Conservation (phyloP, 2,797 vertebrate species). For the Gallinago nigripennis region DNA sequence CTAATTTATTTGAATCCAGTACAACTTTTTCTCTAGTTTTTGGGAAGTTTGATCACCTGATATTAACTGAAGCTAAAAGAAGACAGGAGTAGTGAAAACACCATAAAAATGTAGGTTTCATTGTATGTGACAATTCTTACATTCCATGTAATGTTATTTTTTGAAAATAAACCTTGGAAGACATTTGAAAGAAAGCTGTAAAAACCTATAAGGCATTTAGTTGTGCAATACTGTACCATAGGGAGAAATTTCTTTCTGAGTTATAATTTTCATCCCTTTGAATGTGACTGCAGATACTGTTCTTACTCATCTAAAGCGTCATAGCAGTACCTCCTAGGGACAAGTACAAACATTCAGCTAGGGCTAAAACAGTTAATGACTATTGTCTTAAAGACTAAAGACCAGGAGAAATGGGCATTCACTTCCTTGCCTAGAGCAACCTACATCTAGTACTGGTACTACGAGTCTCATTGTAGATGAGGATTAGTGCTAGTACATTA, state of each 20-base stretch:
- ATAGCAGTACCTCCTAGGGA: slow-evolving; percentile 42
- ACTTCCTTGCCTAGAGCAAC: not conserved
- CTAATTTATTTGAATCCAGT: not conserved
- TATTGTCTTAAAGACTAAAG: slow-evolving; percentile 9
- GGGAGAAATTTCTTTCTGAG: slow-evolving; percentile 57
- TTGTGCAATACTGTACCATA: slow-evolving; percentile 15
- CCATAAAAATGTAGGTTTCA: not conserved
- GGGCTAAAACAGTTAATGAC: slow-evolving; percentile 20
- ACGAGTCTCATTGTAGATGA: not conserved
- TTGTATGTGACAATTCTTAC: not conserved
- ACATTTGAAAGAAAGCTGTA: slow-evolving; percentile 21
- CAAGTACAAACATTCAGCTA: not conserved
- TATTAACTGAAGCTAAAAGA: not conserved
- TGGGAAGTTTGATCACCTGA: not conserved
- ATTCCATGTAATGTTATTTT: not conserved
- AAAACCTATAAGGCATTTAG: not conserved
- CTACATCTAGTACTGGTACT: not conserved
- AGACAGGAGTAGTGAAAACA: not conserved
- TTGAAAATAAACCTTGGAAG: not conserved
- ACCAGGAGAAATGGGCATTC: not conserved
- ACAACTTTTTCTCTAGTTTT: not conserved
- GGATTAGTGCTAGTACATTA: not conserved
- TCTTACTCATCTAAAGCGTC: slow-evolving; percentile 43
- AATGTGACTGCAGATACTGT: not conserved
- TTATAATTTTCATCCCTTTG: slow-evolving; percentile 42